Conservation (phyloP, 1,140 invertebrate genomes). For the Venustaconcha ellipsiformis region DNA sequence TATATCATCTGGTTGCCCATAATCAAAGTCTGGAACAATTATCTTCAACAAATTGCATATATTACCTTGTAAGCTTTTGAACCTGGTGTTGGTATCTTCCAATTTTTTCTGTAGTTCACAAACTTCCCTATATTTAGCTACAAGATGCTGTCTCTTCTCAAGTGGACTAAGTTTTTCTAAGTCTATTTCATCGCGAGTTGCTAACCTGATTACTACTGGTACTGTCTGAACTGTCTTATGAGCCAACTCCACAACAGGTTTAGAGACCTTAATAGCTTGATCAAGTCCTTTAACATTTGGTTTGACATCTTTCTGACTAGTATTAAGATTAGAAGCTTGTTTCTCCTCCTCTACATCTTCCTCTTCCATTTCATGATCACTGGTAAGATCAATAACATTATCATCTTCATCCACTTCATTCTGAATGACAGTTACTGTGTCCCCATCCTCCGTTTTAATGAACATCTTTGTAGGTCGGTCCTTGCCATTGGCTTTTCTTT, state of each 20-base stretch:
- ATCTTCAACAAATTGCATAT: conserved; percentile 27
- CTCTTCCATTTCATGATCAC: not conserved
- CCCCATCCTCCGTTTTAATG: conserved; percentile 25
- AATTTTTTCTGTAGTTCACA: conserved; percentile 13
- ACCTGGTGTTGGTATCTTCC: conserved; percentile 9
- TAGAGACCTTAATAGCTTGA: not conserved
- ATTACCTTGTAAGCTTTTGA: conserved; percentile 22
- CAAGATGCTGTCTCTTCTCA: conserved; percentile 16
- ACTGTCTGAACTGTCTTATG: conserved; percentile 19
- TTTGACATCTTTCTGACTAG: too few relatives aligned
- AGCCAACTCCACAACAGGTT: conserved; percentile 16
- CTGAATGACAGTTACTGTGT: not conserved
- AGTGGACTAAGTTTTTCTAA: conserved; percentile 16
- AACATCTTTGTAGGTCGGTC: too few relatives aligned
- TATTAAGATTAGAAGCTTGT: not conserved
- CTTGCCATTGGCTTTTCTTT: too few relatives aligned
- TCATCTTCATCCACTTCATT: not conserved
- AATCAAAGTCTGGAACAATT: conserved; percentile 28
- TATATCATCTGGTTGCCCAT: conserved; percentile 29
- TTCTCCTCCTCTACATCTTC: not conserved
- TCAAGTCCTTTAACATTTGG: not conserved
- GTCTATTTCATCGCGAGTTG: conserved; percentile 24
- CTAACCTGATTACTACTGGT: conserved; percentile 26
- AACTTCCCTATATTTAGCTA: conserved; percentile 24
- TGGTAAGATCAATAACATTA: conserved; percentile 17